Evolutionary conservation across 64 coral and sea anemone genomes (phyloP).

Genomic region (Pocillopora damicornis): DNA sequence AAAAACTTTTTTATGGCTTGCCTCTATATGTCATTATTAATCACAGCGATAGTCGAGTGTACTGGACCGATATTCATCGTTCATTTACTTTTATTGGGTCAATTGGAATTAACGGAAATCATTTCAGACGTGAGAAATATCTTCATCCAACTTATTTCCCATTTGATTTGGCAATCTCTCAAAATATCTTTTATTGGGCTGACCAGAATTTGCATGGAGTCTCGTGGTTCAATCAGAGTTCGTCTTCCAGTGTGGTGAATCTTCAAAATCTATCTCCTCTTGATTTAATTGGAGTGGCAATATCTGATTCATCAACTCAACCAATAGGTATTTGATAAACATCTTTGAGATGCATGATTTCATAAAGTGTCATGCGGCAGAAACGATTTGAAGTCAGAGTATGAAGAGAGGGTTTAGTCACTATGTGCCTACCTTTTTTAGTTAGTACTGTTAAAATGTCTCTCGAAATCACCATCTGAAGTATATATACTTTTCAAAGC

Average conservation of each 20-base stretch:
- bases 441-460: no score
- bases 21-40: constrained; percentile 3
- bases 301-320: not conserved
- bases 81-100: not conserved
- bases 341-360: no score
- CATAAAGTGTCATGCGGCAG: no score
- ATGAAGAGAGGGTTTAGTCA: no score
- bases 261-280: not conserved
- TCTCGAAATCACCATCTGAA: no score
- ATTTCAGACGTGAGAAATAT: not conserved
- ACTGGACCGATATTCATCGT: not conserved
- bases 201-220: not conserved
- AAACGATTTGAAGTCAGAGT: no score
- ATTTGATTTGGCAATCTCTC: constrained; percentile 6
- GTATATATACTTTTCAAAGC: no score
- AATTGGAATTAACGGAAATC: not conserved
- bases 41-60: not conserved
- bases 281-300: not conserved
- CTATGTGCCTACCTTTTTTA: no score
- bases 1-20: not conserved
- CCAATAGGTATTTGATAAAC: no score
- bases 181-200: constrained; percentile 18
- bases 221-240: constrained; percentile 3
- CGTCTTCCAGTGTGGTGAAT: not conserved
- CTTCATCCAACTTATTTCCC: not conserved